Evolutionary conservation across 1,140 invertebrate species (phyloP), one percentile per base, ranked within the genome.

Genomic region (Brachionus rotundiformis): DNA sequence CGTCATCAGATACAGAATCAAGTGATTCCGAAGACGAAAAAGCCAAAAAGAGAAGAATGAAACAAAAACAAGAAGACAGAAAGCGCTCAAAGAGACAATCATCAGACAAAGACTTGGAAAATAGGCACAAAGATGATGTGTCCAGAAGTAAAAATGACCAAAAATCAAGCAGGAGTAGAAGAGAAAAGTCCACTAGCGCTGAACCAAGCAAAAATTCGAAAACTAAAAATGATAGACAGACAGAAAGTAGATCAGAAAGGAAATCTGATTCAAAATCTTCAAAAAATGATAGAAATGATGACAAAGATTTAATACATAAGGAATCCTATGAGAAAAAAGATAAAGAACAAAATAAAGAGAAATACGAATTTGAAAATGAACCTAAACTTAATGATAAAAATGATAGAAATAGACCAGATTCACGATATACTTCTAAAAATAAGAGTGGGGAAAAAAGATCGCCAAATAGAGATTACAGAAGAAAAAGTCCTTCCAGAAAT

Each of bases 31-130:
- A 68, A 36, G 31, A 68, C 33, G 63, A 68, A 68, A 68, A 33
- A 68, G 19, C 10, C 0, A 73, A 73, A 44, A 73, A 44, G 44
- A 41, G 39, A 44, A 73, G 44, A 73, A 5, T 73, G 11, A 73
- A 73, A 73, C 36, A 73, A 44, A 73, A 73, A 73, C 7, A 41
- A 44, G 68, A 73, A 13, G 36, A 73, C n/a, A 44, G 0, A 25
- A 73, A 73, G 16, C 68, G 68, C 29, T 10, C 47, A 3, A 73
- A 73, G 25, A 73, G n/a, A 44, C 27, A 13, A 5, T 13, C 25
- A 1, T 7, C 19, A 31, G 29, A 63, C 6, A 63, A 29, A 63
- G 2, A 63, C 13, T 31, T 13, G 13, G 27, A 29, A 63, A 23
- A 63, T 3, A 27, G 19, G 8, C 59, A 19, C 7, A 2, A 4